Conservation (phyloP, 2,113 vertebrate species). For the Apteryx mantelli region DNA sequence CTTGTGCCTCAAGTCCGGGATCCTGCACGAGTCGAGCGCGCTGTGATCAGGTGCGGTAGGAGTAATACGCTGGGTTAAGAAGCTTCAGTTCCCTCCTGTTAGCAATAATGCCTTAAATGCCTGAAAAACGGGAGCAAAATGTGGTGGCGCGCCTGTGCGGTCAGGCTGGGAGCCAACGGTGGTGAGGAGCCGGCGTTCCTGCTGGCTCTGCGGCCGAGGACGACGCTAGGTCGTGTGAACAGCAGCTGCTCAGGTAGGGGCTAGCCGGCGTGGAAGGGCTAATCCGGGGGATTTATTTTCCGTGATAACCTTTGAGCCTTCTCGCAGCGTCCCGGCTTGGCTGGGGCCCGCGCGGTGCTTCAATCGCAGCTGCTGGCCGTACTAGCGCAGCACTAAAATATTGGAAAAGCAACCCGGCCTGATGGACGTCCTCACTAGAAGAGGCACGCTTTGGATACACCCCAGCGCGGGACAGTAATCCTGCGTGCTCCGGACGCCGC, state of each 20-base stretch:
- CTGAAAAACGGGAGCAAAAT: neutral
- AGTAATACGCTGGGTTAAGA: neutral
- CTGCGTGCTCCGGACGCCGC: neutral
- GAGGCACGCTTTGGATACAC: neutral
- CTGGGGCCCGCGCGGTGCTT: neutral
- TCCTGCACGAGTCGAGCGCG: neutral
- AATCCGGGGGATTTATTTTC: neutral
- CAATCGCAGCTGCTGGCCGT: neutral
- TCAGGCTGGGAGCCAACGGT: neutral
- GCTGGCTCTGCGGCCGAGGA: neutral
- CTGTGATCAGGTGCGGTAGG: neutral
- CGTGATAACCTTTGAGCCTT: neutral
- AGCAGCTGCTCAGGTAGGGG: neutral
- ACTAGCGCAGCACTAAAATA: neutral
- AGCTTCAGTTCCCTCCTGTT: neutral
- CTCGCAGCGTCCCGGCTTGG: neutral
- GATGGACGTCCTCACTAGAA: neutral
- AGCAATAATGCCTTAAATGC: neutral
- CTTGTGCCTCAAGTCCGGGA: neutral
- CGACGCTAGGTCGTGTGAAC: neutral
- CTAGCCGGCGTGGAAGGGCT: neutral
- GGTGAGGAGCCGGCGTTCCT: neutral
- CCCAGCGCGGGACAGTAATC: neutral
- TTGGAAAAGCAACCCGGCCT: neutral
- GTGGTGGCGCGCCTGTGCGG: neutral